These are phyloP conservation scores for Drosophila nigricruria DNA, from an alignment of 2,888 invertebrate species.

Conservation along the genomic window DNA sequence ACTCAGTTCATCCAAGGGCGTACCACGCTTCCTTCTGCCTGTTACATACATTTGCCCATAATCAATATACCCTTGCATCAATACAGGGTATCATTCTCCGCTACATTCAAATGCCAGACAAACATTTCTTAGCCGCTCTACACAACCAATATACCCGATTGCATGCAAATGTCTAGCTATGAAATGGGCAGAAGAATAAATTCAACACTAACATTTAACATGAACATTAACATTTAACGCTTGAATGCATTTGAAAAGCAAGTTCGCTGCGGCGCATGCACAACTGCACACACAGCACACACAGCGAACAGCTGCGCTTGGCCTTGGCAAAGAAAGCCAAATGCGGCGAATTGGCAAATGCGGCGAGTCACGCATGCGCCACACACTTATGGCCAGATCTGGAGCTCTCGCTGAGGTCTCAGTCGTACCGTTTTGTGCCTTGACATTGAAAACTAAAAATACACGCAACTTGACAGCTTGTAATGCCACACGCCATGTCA, in stretches of 20 bases:
- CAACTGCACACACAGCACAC: conserved; percentile 1
- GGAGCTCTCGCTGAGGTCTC: conserved; percentile 1
- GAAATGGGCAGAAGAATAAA: background rate
- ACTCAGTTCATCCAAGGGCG: no score
- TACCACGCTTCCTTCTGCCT: no score
- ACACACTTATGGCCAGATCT: conserved; percentile 5
- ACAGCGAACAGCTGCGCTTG: conserved; percentile 7
- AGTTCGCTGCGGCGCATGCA: conserved; percentile 11
- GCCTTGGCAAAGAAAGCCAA: conserved; percentile 50
- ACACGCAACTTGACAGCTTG: conserved; percentile 2
- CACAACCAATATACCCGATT: background rate
- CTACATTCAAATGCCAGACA: background rate
- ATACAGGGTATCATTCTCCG: background rate
- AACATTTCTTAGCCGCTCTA: background rate
- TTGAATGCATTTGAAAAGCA: conserved; percentile 41
- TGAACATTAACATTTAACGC: conserved; percentile 52
- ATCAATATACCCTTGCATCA: background rate
- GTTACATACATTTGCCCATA: no score
- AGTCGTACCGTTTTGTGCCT: conserved; percentile 14
- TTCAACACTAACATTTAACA: conserved; percentile 16
- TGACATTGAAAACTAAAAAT: conserved; percentile 49
- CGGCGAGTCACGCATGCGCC: conserved; percentile 6
- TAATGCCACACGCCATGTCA: conserved; percentile 6
- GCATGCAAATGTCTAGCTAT: background rate
- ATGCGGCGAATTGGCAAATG: conserved; percentile 4